Percentiles rank a stretch among this genome's conserved stretches.
Conservation (phyloP, 2,888 invertebrate genomes). For the Tillus elongatus region DNA sequence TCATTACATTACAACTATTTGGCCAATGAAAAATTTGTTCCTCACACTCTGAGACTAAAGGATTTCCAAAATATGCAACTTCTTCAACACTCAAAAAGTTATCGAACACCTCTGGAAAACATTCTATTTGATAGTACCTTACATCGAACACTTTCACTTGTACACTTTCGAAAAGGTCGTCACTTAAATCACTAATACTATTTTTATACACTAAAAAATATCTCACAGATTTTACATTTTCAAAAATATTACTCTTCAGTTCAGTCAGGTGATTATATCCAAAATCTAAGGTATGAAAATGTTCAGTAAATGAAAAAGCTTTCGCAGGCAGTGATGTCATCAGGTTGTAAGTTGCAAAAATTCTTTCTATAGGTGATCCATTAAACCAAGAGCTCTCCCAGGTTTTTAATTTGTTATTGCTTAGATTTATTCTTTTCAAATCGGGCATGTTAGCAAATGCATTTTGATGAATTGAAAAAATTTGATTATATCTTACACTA, state of each 20-base stretch:
- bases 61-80: neutral
- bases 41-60: neutral
- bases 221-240: neutral
- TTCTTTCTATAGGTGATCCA: neutral
- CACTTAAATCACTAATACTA: neutral
- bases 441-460: neutral
- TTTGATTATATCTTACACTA: neutral
- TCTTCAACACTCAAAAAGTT: neutral
- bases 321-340: neutral
- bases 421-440: constrained; percentile 1
- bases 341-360: neutral
- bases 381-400: neutral
- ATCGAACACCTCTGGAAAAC: neutral
- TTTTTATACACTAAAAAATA: neutral
- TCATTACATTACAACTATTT: too few relatives aligned
- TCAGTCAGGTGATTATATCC: neutral
- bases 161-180: neutral
- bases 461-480: neutral
- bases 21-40: neutral
- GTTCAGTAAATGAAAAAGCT: neutral
- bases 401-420: neutral
- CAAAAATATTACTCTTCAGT: neutral
- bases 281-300: neutral
- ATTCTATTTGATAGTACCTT: neutral
- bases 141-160: neutral